Percentiles rank a stretch among this genome's conserved stretches.
These are phyloP conservation scores for Drosophila paucipuncta DNA, from an alignment of 2,888 invertebrate species.

Conservation along the genomic window DNA sequence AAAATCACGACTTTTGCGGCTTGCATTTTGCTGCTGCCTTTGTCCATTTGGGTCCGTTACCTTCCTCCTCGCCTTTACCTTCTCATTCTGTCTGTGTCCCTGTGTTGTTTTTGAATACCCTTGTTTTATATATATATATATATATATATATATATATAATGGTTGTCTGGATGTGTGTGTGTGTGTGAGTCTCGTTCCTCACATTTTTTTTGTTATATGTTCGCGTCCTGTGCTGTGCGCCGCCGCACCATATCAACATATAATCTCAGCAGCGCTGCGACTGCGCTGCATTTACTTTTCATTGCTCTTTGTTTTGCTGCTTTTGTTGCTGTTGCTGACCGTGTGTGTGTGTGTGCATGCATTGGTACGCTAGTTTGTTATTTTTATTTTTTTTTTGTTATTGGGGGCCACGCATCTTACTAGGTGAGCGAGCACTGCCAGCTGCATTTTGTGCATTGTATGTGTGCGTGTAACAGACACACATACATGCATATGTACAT, in stretches of 20 bases:
- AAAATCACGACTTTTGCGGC: slow-evolving; percentile 69
- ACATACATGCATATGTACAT: slow-evolving; percentile 12
- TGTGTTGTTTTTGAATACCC: slow-evolving; percentile 37
- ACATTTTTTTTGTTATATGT: slow-evolving; percentile 38
- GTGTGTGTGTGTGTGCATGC: slow-evolving; percentile 17
- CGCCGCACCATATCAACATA: slow-evolving; percentile 70
- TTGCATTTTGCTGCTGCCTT: slow-evolving; percentile 48
- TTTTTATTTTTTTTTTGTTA: slow-evolving; percentile 28
- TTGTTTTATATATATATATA: slow-evolving; percentile 3
- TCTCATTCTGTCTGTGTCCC: slow-evolving; percentile 24
- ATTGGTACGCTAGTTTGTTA: slow-evolving; percentile 27
- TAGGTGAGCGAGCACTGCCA: slow-evolving; percentile 55
- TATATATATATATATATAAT: slow-evolving; percentile 5
- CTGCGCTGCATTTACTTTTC: slow-evolving; percentile 63
- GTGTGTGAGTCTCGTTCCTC: slow-evolving; percentile 24
- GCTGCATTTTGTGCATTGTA: slow-evolving; percentile 63
- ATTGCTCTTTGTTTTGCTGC: slow-evolving; percentile 47
- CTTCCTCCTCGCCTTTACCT: slow-evolving; percentile 20
- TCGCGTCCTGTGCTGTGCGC: slow-evolving; percentile 68
- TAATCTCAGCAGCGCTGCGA: slow-evolving; percentile 68
- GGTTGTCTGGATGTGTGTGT: slow-evolving; percentile 12
- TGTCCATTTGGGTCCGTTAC: slow-evolving; percentile 46
- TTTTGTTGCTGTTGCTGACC: slow-evolving; percentile 1
- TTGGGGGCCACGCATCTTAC: slow-evolving; percentile 43
- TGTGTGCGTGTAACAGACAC: slow-evolving; percentile 15